A percentile compares a stretch with the other conserved stretches of the same genome.
phyloP scores from a whole-genome alignment of 2,797 vertebrate species.

The Coregonus ussuriensis region DNA sequence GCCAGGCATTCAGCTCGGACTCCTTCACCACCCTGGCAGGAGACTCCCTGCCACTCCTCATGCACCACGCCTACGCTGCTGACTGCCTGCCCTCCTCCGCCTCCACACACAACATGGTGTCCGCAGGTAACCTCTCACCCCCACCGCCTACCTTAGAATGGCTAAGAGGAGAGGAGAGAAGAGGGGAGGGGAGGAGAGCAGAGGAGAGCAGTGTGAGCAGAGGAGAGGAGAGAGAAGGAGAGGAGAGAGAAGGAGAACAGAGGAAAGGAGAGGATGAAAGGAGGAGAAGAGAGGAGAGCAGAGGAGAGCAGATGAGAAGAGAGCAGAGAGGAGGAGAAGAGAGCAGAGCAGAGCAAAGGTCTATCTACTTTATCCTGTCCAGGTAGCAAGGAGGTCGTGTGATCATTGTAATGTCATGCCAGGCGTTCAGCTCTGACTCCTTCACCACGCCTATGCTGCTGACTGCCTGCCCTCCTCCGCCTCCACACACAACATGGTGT shows the following conservation, averaged over 20 bases:
- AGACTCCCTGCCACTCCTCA: conserved; percentile 91
- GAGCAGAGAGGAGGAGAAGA: not conserved
- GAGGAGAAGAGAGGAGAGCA: not conserved
- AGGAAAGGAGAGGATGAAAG: not conserved
- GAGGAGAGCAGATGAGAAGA: not conserved
- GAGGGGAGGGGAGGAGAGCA: no score
- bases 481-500: conserved; percentile 87
- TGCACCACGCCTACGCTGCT: conserved; percentile 86
- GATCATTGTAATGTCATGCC: conserved; percentile 85
- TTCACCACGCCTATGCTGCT: conserved; percentile 86
- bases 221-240: not conserved
- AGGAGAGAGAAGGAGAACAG: not conserved
- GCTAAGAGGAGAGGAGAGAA: not conserved
- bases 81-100: conserved; percentile 89
- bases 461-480: conserved; percentile 83
- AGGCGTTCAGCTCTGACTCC: conserved; percentile 85
- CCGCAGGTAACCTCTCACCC: conserved; percentile 80
- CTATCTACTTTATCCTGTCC: not conserved
- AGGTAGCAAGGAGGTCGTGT: conserved; percentile 27
- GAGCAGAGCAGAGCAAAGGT: no score
- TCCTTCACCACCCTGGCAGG: conserved; percentile 85
- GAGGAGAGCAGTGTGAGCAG: not conserved
- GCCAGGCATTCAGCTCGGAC: conserved; percentile 89
- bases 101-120: conserved; percentile 89
- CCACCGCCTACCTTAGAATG: not conserved